Evolutionary conservation across 2,797 vertebrate genomes (phyloP), one percentile per base, ranked within the genome.

Genomic region (Brachymystax lenok): DNA sequence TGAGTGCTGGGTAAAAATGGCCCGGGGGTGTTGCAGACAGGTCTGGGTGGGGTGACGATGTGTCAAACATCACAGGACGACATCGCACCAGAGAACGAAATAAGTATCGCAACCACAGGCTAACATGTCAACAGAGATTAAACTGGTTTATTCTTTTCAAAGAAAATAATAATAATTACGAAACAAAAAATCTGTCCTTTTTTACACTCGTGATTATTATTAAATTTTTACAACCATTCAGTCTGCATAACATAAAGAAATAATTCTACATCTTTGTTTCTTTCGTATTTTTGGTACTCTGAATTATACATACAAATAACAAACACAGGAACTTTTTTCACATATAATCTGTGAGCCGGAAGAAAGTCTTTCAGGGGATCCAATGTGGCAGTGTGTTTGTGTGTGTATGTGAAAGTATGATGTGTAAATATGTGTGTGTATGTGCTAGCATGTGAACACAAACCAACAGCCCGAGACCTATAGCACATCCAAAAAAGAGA

Each of bases 231-330:
- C 97, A 99, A 97, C 96, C 95, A 97, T 99, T 98, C 96, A 97
- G 95, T 96, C 96, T 97, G 97, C 96, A 96, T 97, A 96, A 97
- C 96, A 97, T 94, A 97, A 97, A 97, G 97, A 99, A 99, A 99
- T 98, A 99, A 97, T 99, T 99, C 97, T 98, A 99, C 98, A 99
- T 97, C 97, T 98, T 94, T 96, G 96, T 97, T 98, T 97, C 96
- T 95, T 94, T 94, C 92, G 89, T 95, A 94, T 95, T 97, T 97
- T 96, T 97, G 97, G 97, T 98, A 97, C 94, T 91, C 97, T 97
- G 96, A 97, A 98, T 97, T 99, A 97, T 99, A 99, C 97, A 99
- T 98, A 98, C 97, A 98, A 98, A 98, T 97, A 97, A 98, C 97
- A 98, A 97, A 97, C 97, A 99, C 98, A 97, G 94, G 94, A 96